Conservation (phyloP, 2,113 vertebrate species). For the Vimba vimba region DNA sequence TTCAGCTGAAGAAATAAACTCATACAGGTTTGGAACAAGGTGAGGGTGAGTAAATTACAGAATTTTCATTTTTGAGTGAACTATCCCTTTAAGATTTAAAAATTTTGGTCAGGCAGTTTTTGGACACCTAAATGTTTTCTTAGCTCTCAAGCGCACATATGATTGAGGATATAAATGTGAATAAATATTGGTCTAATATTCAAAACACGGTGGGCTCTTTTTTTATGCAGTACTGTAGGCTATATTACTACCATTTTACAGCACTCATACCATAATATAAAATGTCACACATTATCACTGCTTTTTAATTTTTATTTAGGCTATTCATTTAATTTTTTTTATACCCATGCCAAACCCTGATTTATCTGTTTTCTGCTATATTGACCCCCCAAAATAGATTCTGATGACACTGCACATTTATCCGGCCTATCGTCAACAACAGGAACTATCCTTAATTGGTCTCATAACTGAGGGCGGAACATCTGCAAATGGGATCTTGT, state of each 20-base stretch:
- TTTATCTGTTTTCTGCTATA: not conserved
- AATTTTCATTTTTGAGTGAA: too few species aligned
- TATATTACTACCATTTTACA: too few species aligned
- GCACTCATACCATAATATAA: not conserved
- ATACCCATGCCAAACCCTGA: not conserved
- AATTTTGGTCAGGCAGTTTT: slow-evolving; percentile 8
- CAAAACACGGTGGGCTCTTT: not conserved
- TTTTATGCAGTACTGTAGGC: not conserved
- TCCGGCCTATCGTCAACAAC: not conserved
- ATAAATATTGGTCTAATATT: not conserved
- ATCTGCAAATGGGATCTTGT: slow-evolving; percentile 11
- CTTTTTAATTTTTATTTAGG: slow-evolving; percentile 6
- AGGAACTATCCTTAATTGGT: slow-evolving; percentile 12
- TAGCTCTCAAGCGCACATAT: not conserved
- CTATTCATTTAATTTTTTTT: too few species aligned
- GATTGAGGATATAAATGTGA: not conserved
- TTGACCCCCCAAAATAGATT: not conserved
- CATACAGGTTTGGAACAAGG: too few species aligned
- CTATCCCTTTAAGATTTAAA: not conserved
- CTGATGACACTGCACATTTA: slow-evolving; percentile 46
- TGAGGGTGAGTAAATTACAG: too few species aligned
- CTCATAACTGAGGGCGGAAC: slow-evolving; percentile 20
- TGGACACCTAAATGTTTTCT: not conserved
- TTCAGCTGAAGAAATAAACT: too few species aligned
- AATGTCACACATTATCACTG: not conserved